Conservation (phyloP, 1,140 invertebrate genomes). For the Lordiphosa mommai region DNA sequence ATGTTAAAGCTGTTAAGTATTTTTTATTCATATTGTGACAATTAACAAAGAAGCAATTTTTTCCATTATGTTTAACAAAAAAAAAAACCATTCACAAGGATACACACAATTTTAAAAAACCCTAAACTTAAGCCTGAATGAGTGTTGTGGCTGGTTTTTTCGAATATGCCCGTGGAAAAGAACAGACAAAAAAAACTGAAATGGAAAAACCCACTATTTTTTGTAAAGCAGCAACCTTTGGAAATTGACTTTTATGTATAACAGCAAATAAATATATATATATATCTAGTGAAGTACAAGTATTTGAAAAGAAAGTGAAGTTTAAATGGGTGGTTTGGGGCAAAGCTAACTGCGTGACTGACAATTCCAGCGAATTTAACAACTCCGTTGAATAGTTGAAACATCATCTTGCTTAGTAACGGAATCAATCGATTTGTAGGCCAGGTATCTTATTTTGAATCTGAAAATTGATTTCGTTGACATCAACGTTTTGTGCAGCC, state of each 20-base stretch:
- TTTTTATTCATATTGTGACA: conserved; percentile 69
- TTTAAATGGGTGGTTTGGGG: too few relatives aligned
- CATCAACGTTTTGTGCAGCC: too few relatives aligned
- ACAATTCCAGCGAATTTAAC: too few relatives aligned
- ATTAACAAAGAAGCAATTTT: conserved; percentile 69
- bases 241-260: conserved; percentile 62
- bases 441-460: too few relatives aligned
- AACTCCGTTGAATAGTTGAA: too few relatives aligned
- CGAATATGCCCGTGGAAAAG: conserved; percentile 24
- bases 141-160: conserved; percentile 62
- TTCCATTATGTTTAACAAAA: conserved; percentile 34
- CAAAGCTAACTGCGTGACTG: too few relatives aligned
- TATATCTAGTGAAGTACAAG: conserved; percentile 5
- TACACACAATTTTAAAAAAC: conserved; percentile 26
- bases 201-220: conserved; percentile 48
- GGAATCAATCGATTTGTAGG: too few relatives aligned
- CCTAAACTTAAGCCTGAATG: conserved; percentile 34
- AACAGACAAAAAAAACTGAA: conserved; percentile 28
- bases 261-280: conserved; percentile 53
- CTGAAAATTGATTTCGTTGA: too few relatives aligned
- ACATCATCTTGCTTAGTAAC: too few relatives aligned
- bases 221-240: conserved; percentile 55
- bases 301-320: too few relatives aligned
- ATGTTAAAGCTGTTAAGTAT: conserved; percentile 66
- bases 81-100: conserved; percentile 37